Conservation (phyloP, 2,113 vertebrate species). For the Haemorhous mexicanus region DNA sequence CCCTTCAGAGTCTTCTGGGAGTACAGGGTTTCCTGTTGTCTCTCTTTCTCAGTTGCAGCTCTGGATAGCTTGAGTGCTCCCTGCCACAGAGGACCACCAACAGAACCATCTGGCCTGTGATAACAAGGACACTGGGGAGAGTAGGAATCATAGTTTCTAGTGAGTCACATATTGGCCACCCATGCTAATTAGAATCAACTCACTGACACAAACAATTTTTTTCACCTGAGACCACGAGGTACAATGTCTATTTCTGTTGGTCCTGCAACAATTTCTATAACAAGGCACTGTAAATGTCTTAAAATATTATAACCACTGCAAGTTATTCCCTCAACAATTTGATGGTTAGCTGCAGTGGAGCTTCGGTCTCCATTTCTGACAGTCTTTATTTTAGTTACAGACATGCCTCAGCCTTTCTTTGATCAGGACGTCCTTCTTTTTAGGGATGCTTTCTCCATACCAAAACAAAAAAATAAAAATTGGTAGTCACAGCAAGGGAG, state of each 20-base stretch:
- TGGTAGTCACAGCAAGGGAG: background rate
- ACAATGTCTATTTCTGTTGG: background rate
- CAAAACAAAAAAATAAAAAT: background rate
- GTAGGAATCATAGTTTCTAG: background rate
- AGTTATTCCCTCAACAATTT: background rate
- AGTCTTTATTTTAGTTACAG: background rate
- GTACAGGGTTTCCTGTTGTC: background rate
- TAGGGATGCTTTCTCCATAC: background rate
- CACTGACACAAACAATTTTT: background rate
- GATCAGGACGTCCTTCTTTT: background rate
- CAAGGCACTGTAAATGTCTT: background rate
- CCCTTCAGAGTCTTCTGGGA: background rate
- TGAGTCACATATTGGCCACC: background rate
- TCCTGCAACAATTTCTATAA: background rate
- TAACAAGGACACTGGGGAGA: background rate
- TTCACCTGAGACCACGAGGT: background rate
- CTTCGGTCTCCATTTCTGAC: background rate
- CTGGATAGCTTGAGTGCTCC: background rate
- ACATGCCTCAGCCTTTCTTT: background rate
- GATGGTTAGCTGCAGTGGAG: background rate
- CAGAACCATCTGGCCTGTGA: background rate
- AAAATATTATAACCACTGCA: background rate
- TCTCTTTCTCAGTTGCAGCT: background rate
- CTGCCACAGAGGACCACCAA: background rate
- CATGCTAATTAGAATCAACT: background rate